Evolutionary conservation across 23 tunicate genomes (phyloP), one percentile per base, ranked within the genome.

Genomic region (Trididemnum nubilum): DNA sequence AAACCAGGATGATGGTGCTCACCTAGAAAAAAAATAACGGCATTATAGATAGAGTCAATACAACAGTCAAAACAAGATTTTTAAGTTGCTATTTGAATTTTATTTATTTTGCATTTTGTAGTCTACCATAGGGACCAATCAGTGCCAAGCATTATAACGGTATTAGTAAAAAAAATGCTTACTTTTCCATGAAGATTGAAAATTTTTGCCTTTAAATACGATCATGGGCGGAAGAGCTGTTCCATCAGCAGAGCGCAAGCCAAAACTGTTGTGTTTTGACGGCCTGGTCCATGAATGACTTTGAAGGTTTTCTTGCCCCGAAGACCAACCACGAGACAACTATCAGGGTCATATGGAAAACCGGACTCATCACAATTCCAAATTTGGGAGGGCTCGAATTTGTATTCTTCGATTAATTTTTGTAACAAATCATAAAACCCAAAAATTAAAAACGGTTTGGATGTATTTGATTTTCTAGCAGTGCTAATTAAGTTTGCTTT

Each of bases 341-440:
- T n/a, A 21, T 25, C 27, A 15, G 67, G 67, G 29, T 70, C 76
- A 31, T 34, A 18, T 19, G 76, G 76, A 70, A 70, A 70, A n/a
- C 76, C 76, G 31, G 67, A 21, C 29, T 61, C 67, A 61, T 61
- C 29, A 25, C 29, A n/a, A 26, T 61, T 61, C 67, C 67, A 61
- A 61, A 61, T 61, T 61, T 61, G 26, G 5, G 27, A 21, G 15
- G 67, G 67, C n/a, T n/a, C 29, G 26, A 61, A 22, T 15, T 61
- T 22, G 4, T 61, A 21, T 22, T 61, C 26, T 61, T 61, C n/a
- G 27, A 61, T 5, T 4, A 61, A 4, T 21, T 25, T 22, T 61
- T 61, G 26, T 22, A 61, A 61, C 4, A 61, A 4, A 22, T 61
- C 67, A 22, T 12, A 61, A 61, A 61, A 12, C 25, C 29, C 29